phyloP scores from a whole-genome alignment of 2,797 vertebrate genomes.

The Macrochelys suwanniensis region DNA sequence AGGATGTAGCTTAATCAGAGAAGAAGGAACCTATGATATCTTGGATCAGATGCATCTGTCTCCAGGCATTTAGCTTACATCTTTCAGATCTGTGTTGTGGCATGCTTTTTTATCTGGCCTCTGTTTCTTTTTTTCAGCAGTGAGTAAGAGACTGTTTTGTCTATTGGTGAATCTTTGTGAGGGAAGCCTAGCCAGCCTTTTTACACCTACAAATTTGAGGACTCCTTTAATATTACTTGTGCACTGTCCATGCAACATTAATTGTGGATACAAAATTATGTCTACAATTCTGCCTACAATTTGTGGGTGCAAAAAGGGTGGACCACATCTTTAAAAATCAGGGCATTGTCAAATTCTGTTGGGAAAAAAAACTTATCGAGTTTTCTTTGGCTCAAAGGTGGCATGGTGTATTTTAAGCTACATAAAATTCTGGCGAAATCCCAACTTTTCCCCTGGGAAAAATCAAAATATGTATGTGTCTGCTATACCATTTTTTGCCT shows the following conservation, averaged over 20 bases:
- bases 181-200: background rate
- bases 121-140: background rate
- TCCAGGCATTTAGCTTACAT: background rate
- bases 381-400: background rate
- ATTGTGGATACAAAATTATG: background rate
- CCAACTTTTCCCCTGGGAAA: background rate
- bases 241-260: background rate
- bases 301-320: background rate
- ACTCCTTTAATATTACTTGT: background rate
- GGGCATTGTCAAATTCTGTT: background rate
- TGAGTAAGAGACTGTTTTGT: background rate
- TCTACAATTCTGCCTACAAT: background rate
- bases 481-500: background rate
- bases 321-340: background rate
- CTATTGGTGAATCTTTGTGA: background rate
- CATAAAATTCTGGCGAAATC: background rate
- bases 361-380: background rate
- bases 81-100: background rate
- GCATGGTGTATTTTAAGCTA: background rate
- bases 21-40: background rate
- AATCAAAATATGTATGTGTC: background rate
- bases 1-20: background rate
- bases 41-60: background rate
- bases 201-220: background rate
- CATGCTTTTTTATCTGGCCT: conserved; percentile 17